Conservation (phyloP, 2,888 invertebrate species). For the Thecophora atra region DNA sequence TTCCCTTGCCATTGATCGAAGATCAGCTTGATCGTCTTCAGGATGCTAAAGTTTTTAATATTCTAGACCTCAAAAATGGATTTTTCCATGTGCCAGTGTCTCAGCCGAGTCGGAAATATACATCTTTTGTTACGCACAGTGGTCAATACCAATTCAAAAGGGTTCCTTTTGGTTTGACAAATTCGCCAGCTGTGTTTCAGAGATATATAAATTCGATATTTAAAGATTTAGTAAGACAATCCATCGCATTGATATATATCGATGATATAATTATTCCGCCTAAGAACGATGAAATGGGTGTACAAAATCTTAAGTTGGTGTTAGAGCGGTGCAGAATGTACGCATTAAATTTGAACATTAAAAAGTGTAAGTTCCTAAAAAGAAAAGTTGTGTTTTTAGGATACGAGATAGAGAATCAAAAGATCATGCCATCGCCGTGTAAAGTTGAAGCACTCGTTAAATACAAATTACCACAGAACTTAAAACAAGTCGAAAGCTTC, state of each 20-base stretch:
- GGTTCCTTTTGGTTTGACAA: slow-evolving; percentile 60
- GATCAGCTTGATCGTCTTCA: slow-evolving; percentile 40
- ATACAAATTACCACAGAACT: slow-evolving; percentile 19
- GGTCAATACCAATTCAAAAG: slow-evolving; percentile 51
- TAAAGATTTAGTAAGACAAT: slow-evolving; percentile 35
- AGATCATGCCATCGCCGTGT: slow-evolving; percentile 17
- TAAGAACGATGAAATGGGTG: slow-evolving; percentile 37
- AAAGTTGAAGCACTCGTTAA: slow-evolving; percentile 30
- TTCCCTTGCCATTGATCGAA: slow-evolving; percentile 41
- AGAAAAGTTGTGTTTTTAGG: slow-evolving; percentile 25
- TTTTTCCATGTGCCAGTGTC: slow-evolving; percentile 41
- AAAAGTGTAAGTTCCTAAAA: slow-evolving; percentile 34
- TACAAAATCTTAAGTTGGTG: slow-evolving; percentile 39
- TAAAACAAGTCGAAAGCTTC: slow-evolving; percentile 42
- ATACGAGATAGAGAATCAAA: slow-evolving; percentile 13
- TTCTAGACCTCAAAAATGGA: slow-evolving; percentile 40
- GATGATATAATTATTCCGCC: slow-evolving; percentile 53
- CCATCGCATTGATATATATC: slow-evolving; percentile 45
- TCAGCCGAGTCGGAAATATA: slow-evolving; percentile 33
- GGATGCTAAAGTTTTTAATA: slow-evolving; percentile 38
- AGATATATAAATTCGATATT: slow-evolving; percentile 45
- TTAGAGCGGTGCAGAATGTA: slow-evolving; percentile 27
- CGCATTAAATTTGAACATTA: slow-evolving; percentile 41
- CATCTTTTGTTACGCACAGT: slow-evolving; percentile 50
- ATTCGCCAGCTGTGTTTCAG: slow-evolving; percentile 52